phyloP scores from a whole-genome alignment of 2,888 invertebrate species.

The Metalampra italica region DNA sequence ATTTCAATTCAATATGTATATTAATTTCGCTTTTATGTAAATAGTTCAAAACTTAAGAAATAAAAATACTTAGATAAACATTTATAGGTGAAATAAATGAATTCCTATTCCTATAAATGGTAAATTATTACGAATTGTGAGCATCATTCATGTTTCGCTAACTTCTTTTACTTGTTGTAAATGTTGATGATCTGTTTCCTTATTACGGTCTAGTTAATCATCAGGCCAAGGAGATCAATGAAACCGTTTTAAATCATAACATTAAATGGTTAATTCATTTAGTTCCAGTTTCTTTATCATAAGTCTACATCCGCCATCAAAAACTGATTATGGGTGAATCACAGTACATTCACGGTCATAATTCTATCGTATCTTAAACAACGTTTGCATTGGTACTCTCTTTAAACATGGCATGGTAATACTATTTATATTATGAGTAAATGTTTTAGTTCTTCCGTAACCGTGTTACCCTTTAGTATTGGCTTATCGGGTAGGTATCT shows the following conservation, averaged over 20 bases:
- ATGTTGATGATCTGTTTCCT: too few relatives aligned
- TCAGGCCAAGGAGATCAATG: neutral
- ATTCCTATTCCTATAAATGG: too few relatives aligned
- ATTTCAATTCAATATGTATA: too few relatives aligned
- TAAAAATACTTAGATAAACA: too few relatives aligned
- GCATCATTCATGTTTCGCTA: too few relatives aligned
- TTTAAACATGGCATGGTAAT: neutral
- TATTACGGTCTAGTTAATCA: too few relatives aligned
- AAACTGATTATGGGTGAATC: slow-evolving; percentile 11
- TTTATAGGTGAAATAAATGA: too few relatives aligned
- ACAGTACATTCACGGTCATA: slow-evolving; percentile 12
- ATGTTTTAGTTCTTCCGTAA: neutral
- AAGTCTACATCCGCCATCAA: neutral
- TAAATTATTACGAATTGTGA: too few relatives aligned
- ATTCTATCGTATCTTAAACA: neutral
- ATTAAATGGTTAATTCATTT: neutral
- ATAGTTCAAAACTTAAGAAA: too few relatives aligned
- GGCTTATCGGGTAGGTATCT: neutral
- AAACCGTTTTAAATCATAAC: neutral
- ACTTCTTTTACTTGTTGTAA: too few relatives aligned
- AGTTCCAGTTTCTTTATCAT: neutral
- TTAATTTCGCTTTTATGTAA: neutral
- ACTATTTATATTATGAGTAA: neutral
- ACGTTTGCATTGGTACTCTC: neutral
- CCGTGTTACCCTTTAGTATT: neutral